These are phyloP conservation scores for Tiliqua scincoides DNA, from an alignment of 2,113 vertebrate species.

Conservation along the genomic window DNA sequence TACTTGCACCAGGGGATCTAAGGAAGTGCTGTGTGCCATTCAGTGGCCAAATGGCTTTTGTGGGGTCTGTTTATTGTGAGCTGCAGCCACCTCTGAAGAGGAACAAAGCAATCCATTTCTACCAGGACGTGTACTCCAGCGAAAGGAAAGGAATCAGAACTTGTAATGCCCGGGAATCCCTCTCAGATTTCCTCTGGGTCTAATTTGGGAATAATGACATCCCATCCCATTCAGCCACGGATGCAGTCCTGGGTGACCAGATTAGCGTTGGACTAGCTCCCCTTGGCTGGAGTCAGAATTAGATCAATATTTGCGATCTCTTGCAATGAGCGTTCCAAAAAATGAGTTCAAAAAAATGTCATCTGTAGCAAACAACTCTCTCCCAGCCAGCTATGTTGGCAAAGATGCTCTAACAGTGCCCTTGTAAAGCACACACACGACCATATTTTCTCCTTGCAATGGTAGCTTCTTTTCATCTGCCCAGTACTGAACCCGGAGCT, in stretches of 20 bases:
- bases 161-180: not conserved
- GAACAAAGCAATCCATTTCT: not conserved
- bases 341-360: not conserved
- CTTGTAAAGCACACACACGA: not conserved
- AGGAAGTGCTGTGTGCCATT: not conserved
- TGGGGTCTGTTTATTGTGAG: too few relatives aligned
- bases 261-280: not conserved
- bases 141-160: not conserved
- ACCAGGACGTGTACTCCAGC: too few relatives aligned
- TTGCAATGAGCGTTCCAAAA: not conserved
- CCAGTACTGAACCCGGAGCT: not conserved
- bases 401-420: too few relatives aligned
- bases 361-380: too few relatives aligned
- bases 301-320: too few relatives aligned
- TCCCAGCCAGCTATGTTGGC: too few relatives aligned
- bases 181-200: not conserved
- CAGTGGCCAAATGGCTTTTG: not conserved
- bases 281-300: not conserved
- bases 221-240: not conserved
- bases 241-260: not conserved
- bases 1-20: too few relatives aligned
- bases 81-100: not conserved
- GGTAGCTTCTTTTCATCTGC: not conserved
- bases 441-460: not conserved
- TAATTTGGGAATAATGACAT: not conserved